Evolutionary conservation across 2,113 vertebrate genomes (phyloP), one percentile per base, ranked within the genome.

Genomic region (Perca fluviatilis): DNA sequence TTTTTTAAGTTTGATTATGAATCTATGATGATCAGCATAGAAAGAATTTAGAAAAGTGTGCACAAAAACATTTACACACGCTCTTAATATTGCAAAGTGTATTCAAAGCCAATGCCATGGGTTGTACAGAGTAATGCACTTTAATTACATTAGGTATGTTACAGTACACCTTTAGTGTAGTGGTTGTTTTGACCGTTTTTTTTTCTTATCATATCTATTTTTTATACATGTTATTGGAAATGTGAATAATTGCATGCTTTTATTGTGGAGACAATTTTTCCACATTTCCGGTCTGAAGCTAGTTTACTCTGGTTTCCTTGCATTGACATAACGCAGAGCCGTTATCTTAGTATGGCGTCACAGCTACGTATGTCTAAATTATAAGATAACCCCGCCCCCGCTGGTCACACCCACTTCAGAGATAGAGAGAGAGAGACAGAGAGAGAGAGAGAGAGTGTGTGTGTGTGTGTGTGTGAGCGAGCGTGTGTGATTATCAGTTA

Each of bases 301-400:
- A 2, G 19, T 1, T 64, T 0, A 50, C 3, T 61, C 1, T 11
- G 9, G 27, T 16, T 2, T 0, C 0, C 61, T 85, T 78, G 33
- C n/a, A n/a, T n/a, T n/a, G n/a, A n/a, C n/a, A n/a, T n/a, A n/a
- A 62, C 15, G 54, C 18, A n/a, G 14, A 18, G 25, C 7, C 0
- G 0, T 57, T 53, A 1, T 40, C 4, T 70, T 0, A 0, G 7
- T 4, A 13, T 57, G n/a, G 14, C 86, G 86, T 90, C 84, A 82
- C 16, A 40, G 0, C 30, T n/a, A 70, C 74, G 61, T 69, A n/a
- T 1, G 25, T 18, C n/a, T 16, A 47, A 23, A n/a, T 40, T 15
- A 8, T 1, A 18, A 21, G 10, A 15, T 36, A 67, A 33, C 61
- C 1, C 56, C 77, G 62, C 83, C 77, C 27, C 25, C 5, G 0